Evolutionary conservation across 64 coral and sea anemone genomes (phyloP).

Genomic region (Exaiptasia diaphana): DNA sequence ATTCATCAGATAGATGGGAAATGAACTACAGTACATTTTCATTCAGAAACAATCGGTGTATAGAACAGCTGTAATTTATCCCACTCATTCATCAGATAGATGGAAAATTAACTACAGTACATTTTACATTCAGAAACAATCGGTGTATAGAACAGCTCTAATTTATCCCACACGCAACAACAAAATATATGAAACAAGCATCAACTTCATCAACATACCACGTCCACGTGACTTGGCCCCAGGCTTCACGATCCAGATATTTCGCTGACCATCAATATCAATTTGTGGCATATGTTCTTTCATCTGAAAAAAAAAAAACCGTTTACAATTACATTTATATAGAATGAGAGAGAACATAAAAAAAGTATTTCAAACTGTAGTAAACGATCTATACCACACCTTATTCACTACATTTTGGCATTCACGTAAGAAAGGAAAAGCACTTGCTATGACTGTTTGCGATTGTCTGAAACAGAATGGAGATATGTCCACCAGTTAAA

Average conservation of each 20-base stretch:
- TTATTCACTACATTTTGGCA: conserved; percentile 64
- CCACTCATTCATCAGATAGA: too few relatives aligned
- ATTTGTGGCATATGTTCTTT: conserved; percentile 73
- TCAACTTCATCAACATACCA: conserved; percentile 5
- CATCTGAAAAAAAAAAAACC: conserved; percentile 20
- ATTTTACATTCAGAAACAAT: too few relatives aligned
- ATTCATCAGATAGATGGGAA: too few relatives aligned
- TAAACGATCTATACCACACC: background rate
- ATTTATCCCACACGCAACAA: background rate
- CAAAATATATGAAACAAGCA: background rate
- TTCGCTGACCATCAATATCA: conserved; percentile 83
- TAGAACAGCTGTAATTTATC: too few relatives aligned
- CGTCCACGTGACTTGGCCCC: conserved; percentile 94
- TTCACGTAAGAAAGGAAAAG: conserved; percentile 70
- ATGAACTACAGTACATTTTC: too few relatives aligned
- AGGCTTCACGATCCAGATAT: conserved; percentile 98
- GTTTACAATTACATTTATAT: background rate
- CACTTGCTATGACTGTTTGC: conserved; percentile 60
- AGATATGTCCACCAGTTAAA: too few relatives aligned
- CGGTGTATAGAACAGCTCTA: too few relatives aligned
- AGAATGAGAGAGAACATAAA: background rate
- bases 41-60: too few relatives aligned
- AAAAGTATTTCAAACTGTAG: too few relatives aligned
- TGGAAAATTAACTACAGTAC: too few relatives aligned
- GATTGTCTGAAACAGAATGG: too few relatives aligned